A percentile compares a stretch with the other conserved stretches of the same genome.
phyloP scores from a whole-genome alignment of 1,140 invertebrate genomes.

The Leptinotarsa lineolata region DNA sequence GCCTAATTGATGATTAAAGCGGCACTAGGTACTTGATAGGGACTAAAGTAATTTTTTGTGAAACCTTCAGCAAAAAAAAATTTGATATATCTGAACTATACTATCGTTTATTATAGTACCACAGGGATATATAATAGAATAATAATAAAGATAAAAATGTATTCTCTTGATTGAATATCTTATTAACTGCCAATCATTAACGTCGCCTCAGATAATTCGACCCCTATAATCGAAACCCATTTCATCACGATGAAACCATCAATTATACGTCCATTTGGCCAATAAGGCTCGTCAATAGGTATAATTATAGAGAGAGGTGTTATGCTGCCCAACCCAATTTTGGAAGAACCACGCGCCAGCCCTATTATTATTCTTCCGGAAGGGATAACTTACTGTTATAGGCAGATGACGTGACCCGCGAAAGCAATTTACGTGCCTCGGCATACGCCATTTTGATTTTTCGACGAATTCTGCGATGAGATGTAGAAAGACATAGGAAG shows the following conservation, averaged over 20 bases:
- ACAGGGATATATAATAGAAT: no score
- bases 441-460: conserved; percentile 17
- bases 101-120: no score
- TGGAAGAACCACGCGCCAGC: background rate
- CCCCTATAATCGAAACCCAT: background rate
- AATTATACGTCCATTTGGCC: background rate
- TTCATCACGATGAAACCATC: background rate
- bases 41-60: no score
- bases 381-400: conserved; percentile 9
- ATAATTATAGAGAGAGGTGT: conserved; percentile 18
- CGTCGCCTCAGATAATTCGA: background rate
- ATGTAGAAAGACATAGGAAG: no score
- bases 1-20: no score
- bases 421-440: background rate
- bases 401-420: conserved; percentile 10
- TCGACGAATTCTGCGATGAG: background rate
- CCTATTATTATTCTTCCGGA: conserved; percentile 11
- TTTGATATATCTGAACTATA: no score
- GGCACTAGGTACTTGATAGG: no score
- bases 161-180: background rate
- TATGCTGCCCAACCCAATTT: conserved; percentile 9
- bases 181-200: background rate
- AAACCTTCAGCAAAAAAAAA: no score
- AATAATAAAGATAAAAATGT: background rate
- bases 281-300: background rate